Conservation (phyloP, 1,140 invertebrate genomes). For the Patella vulgata region DNA sequence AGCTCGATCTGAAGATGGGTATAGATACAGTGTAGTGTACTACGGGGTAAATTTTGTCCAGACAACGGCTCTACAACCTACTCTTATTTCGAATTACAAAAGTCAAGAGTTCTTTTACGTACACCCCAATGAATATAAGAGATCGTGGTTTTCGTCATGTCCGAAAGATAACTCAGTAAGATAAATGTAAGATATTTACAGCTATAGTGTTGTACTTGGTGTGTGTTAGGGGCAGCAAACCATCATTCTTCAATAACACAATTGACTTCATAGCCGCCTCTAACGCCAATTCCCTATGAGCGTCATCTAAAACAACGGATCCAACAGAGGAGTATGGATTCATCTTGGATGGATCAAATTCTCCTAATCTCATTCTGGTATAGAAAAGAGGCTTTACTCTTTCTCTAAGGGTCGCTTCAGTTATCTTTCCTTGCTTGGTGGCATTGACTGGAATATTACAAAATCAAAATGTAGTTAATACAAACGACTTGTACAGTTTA, state of each 20-base stretch:
- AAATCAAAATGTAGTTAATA: too few species aligned
- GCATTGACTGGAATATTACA: conserved; percentile 22
- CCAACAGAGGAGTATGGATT: conserved; percentile 41
- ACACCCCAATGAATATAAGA: too few species aligned
- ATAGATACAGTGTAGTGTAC: too few species aligned
- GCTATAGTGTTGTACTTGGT: conserved; percentile 2
- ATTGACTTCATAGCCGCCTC: conserved; percentile 35
- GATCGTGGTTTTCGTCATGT: too few species aligned
- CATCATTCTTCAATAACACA: conserved; percentile 47
- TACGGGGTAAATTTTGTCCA: too few species aligned
- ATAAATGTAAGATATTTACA: conserved; percentile 1
- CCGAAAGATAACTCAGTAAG: too few species aligned
- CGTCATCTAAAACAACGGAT: conserved; percentile 31
- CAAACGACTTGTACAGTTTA: too few species aligned
- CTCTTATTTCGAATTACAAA: too few species aligned
- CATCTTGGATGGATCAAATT: conserved; percentile 46
- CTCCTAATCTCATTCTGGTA: conserved; percentile 41
- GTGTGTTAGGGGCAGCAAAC: conserved; percentile 24
- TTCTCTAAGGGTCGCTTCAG: conserved; percentile 19
- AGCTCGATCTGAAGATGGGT: too few species aligned
- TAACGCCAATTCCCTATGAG: conserved; percentile 31
- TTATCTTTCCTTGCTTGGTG: conserved; percentile 23
- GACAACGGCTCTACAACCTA: too few species aligned
- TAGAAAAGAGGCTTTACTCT: conserved; percentile 44
- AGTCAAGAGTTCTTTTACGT: too few species aligned